A percentile compares a stretch with the other conserved stretches of the same genome.
Conservation (phyloP, 2,797 vertebrate species). For the Leuciscus waleckii region DNA sequence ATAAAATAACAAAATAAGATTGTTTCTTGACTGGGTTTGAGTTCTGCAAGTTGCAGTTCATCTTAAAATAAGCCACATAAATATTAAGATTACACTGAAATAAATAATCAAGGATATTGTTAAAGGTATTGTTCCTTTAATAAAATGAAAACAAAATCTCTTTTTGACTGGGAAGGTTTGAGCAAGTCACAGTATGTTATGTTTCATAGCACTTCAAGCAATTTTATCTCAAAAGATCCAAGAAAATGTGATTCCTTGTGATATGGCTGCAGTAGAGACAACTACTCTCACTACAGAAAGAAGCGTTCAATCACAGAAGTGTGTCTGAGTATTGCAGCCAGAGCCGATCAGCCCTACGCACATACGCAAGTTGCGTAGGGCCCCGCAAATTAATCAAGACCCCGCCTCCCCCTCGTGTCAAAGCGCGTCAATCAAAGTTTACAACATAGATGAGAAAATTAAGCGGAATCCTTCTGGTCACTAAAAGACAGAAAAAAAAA, state of each 20-base stretch:
- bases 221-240: constrained; percentile 33
- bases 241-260: constrained; percentile 10
- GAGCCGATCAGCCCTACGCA: too few relatives aligned
- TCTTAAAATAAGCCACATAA: background rate
- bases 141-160: background rate
- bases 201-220: constrained; percentile 10
- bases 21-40: background rate
- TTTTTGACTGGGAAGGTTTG: background rate
- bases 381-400: too few relatives aligned
- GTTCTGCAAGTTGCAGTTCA: background rate
- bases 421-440: too few relatives aligned
- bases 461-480: too few relatives aligned
- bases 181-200: background rate
- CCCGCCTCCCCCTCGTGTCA: too few relatives aligned
- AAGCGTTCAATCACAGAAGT: background rate
- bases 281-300: background rate
- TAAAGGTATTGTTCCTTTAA: background rate
- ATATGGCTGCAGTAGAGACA: constrained; percentile 14
- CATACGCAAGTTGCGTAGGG: too few relatives aligned
- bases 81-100: background rate
- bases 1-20: background rate
- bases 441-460: too few relatives aligned
- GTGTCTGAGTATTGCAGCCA: background rate
- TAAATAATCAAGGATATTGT: background rate
- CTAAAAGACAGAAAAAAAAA: too few relatives aligned